Conservation (phyloP, 2,113 vertebrate genomes). For the Platycercus adscitus region DNA sequence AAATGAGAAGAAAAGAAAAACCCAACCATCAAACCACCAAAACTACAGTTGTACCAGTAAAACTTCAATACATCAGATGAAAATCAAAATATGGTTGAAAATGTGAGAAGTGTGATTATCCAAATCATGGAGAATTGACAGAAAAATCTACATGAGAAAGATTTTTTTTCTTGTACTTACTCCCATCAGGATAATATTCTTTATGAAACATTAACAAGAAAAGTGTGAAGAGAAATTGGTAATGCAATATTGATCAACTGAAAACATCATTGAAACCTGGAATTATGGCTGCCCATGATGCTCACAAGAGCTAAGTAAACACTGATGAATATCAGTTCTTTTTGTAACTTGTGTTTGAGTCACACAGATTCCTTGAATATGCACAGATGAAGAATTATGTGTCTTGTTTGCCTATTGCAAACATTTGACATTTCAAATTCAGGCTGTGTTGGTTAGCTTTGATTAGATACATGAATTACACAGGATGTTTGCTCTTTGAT, state of each 20-base stretch:
- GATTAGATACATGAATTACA: constrained; percentile 63
- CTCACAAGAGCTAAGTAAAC: not conserved
- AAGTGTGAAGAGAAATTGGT: not conserved
- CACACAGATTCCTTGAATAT: constrained; percentile 22
- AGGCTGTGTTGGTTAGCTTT: constrained; percentile 49
- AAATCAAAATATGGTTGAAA: not conserved
- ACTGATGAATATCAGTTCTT: not conserved
- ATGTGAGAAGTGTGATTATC: not conserved
- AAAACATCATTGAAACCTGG: not conserved
- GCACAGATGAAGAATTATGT: constrained; percentile 41
- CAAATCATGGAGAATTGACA: not conserved
- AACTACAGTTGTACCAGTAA: not conserved
- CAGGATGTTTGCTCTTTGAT: constrained; percentile 63
- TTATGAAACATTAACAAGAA: not conserved
- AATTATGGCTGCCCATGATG: not conserved
- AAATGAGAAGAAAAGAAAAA: not conserved
- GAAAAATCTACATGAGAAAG: not conserved
- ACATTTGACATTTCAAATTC: constrained; percentile 65
- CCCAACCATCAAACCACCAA: not conserved
- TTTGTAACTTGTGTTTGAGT: not conserved
- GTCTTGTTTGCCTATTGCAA: constrained; percentile 45
- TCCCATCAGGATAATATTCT: not conserved
- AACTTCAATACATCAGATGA: not conserved
- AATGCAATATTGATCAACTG: not conserved
- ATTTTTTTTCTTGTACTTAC: not conserved